phyloP scores from a whole-genome alignment of 2,888 invertebrate genomes.

The Slavum lentiscoides region DNA sequence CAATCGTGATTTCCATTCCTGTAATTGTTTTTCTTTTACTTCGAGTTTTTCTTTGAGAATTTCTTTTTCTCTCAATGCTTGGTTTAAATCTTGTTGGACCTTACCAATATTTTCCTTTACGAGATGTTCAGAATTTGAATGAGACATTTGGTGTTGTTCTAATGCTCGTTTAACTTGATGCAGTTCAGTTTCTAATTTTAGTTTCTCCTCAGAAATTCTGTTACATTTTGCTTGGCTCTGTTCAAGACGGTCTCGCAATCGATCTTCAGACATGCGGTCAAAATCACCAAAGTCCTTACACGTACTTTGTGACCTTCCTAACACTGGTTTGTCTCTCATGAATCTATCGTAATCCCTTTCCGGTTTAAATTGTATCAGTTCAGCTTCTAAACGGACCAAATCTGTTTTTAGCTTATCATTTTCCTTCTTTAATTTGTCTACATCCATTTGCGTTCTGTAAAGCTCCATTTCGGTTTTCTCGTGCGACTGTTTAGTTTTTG shows the following conservation, averaged over 20 bases:
- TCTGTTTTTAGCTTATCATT: constrained; percentile 72
- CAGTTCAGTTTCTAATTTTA: constrained; percentile 73
- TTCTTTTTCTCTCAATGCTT: constrained; percentile 73
- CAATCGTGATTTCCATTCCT: constrained; percentile 44
- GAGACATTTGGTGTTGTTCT: constrained; percentile 67
- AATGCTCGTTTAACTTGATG: constrained; percentile 69
- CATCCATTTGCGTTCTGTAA: constrained; percentile 62
- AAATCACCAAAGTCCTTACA: constrained; percentile 49
- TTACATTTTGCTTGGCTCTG: constrained; percentile 63
- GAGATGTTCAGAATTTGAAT: constrained; percentile 69
- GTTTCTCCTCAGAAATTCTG: constrained; percentile 67
- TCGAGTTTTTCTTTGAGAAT: constrained; percentile 71
- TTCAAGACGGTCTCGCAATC: constrained; percentile 64
- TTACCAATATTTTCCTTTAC: constrained; percentile 74
- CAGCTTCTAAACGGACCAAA: constrained; percentile 49
- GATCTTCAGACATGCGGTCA: constrained; percentile 42
- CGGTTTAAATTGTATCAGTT: constrained; percentile 46
- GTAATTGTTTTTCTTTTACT: constrained; percentile 52
- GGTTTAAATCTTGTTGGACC: constrained; percentile 73
- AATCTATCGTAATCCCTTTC: constrained; percentile 51
- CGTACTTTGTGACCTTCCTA: constrained; percentile 44
- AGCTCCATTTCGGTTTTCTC: constrained; percentile 88
- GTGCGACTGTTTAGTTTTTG: constrained; percentile 79
- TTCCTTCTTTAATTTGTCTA: constrained; percentile 84
- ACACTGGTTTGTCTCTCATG: constrained; percentile 45